Evolutionary conservation across 2,797 vertebrate genomes (phyloP).

Genomic region (Phylloscopus collybita): DNA sequence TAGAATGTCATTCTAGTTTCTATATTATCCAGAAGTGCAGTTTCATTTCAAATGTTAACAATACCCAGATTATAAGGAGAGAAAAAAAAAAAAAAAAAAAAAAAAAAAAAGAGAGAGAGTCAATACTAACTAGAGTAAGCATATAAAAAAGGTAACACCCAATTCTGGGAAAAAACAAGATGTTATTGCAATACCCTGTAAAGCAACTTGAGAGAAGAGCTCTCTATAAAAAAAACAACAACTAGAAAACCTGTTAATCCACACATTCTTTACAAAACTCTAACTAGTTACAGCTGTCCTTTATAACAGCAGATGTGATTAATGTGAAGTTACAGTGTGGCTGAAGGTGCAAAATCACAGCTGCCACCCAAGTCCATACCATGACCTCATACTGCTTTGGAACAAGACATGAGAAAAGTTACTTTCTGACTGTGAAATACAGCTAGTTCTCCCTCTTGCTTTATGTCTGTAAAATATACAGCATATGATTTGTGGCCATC

Average conservation of each 20-base stretch:
- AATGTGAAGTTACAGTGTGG: background rate
- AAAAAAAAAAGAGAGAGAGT: background rate
- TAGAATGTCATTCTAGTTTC: background rate
- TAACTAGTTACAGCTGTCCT: slow-evolving; percentile 14
- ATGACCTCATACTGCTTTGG: background rate
- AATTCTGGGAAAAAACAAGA: background rate
- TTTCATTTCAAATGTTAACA: background rate
- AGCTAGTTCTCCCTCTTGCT: background rate
- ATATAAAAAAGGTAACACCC: background rate
- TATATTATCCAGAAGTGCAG: background rate
- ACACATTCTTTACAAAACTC: background rate
- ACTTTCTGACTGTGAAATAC: background rate
- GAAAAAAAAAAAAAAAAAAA: background rate
- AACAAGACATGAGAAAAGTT: background rate
- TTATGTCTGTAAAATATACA: background rate
- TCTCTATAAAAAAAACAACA: background rate
- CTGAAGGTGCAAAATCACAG: background rate
- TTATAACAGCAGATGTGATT: background rate
- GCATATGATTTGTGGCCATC: background rate
- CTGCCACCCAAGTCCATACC: background rate
- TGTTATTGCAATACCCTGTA: background rate
- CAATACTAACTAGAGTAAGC: background rate
- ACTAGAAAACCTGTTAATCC: background rate
- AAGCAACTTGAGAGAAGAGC: background rate
- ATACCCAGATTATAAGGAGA: background rate